These are phyloP conservation scores for Aphidius gifuensis DNA, from an alignment of 1,140 invertebrate genomes.

Conservation along the genomic window DNA sequence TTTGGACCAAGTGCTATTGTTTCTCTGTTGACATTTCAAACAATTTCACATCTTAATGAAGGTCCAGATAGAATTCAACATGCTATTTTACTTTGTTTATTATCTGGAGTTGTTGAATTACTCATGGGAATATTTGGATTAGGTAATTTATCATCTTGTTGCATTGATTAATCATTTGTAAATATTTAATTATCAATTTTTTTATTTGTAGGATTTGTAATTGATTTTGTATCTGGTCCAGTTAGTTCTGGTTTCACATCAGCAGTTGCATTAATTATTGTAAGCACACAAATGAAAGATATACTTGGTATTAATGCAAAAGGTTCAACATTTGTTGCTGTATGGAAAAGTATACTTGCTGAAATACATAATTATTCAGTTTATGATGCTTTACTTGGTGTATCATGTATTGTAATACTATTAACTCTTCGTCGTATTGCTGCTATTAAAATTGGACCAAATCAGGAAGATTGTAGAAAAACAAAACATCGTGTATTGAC, in stretches of 20 bases:
- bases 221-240: constrained; percentile 90
- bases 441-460: constrained; percentile 59
- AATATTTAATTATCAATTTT: constrained; percentile 2
- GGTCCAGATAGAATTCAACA: constrained; percentile 53
- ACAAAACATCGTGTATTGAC: constrained; percentile 50
- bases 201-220: constrained; percentile 72
- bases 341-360: constrained; percentile 65
- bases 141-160: constrained; percentile 54
- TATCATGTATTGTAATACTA: constrained; percentile 69
- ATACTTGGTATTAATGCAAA: constrained; percentile 74
- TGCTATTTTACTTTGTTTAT: constrained; percentile 76
- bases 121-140: constrained; percentile 84
- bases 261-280: constrained; percentile 87
- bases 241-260: constrained; percentile 92
- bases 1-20: constrained; percentile 84
- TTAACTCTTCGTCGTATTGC: constrained; percentile 66
- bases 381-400: constrained; percentile 69
- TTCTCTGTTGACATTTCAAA: constrained; percentile 76
- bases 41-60: constrained; percentile 63
- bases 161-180: too few species aligned
- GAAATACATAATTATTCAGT: constrained; percentile 61
- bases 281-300: constrained; percentile 84
- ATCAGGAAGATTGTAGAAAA: constrained; percentile 51
- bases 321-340: constrained; percentile 70
- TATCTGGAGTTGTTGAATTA: constrained; percentile 76